Percentiles rank a stretch among this genome's conserved stretches.
phyloP scores from a whole-genome alignment of 1,140 invertebrate genomes.

The Zelostemma sp. region DNA sequence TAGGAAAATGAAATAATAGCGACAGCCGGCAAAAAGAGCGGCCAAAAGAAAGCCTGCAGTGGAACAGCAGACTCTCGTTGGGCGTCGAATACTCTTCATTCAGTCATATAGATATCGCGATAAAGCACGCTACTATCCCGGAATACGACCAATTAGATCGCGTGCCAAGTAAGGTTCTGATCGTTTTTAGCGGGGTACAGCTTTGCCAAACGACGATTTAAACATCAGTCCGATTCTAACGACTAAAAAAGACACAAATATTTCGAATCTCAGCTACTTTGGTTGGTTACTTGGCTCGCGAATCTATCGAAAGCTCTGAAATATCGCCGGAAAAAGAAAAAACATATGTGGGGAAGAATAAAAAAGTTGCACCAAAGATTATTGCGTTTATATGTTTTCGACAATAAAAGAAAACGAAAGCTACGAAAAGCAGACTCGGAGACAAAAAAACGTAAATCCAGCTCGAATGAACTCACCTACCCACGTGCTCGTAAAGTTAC shows the following conservation, averaged over 20 bases:
- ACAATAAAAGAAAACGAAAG: conserved; percentile 6
- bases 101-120: conserved; percentile 60
- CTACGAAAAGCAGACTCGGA: not conserved
- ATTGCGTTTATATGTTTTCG: too few relatives aligned
- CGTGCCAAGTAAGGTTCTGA: conserved; percentile 60
- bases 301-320: not conserved
- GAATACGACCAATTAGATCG: conserved; percentile 63
- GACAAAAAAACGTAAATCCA: conserved; percentile 1
- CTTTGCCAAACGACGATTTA: conserved; percentile 56
- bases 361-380: not conserved
- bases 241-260: conserved; percentile 13
- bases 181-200: conserved; percentile 24
- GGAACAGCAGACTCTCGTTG: conserved; percentile 11
- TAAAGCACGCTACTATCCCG: conserved; percentile 56
- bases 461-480: conserved; percentile 39
- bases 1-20: conserved; percentile 37
- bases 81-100: conserved; percentile 50
- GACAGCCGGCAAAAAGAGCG: conserved; percentile 18
- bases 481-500: conserved; percentile 38
- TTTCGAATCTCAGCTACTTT: conserved; percentile 33
- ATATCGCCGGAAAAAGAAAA: not conserved
- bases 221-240: conserved; percentile 29
- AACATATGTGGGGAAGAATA: not conserved
- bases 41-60: conserved; percentile 12
- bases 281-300: conserved; percentile 17